A percentile compares a stretch with the other conserved stretches of the same genome.
Evolutionary conservation across 2,113 vertebrate species (phyloP).

Genomic region (Chlamydotis undulata): DNA sequence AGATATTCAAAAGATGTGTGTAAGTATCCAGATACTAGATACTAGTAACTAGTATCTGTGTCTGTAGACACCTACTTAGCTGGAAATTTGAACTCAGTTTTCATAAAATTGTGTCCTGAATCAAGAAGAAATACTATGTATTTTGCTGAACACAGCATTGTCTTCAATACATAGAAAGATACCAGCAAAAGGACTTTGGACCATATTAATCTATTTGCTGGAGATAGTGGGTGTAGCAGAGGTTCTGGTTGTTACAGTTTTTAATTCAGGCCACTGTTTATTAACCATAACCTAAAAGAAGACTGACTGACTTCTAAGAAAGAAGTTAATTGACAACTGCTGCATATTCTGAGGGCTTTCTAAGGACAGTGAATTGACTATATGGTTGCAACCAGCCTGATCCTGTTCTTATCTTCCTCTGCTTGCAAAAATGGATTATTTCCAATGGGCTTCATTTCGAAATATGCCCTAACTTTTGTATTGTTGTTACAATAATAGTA

Average conservation of each 20-base stretch:
- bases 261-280: neutral
- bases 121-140: neutral
- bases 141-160: neutral
- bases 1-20: neutral
- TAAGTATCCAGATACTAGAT: neutral
- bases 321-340: neutral
- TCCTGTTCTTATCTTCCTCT: neutral
- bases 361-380: neutral
- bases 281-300: neutral
- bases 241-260: neutral
- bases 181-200: neutral
- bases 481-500: constrained; percentile 10
- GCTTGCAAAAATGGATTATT: neutral
- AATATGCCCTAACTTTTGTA: neutral
- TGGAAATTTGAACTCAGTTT: neutral
- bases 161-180: neutral
- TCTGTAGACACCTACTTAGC: neutral
- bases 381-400: neutral
- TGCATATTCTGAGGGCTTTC: neutral
- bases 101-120: neutral
- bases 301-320: neutral
- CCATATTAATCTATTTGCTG: neutral
- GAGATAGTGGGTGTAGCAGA: neutral
- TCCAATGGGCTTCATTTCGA: neutral
- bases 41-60: too few species aligned